These are phyloP conservation scores for Pica pica DNA, from an alignment of 2,113 vertebrate genomes.

Conservation along the genomic window DNA sequence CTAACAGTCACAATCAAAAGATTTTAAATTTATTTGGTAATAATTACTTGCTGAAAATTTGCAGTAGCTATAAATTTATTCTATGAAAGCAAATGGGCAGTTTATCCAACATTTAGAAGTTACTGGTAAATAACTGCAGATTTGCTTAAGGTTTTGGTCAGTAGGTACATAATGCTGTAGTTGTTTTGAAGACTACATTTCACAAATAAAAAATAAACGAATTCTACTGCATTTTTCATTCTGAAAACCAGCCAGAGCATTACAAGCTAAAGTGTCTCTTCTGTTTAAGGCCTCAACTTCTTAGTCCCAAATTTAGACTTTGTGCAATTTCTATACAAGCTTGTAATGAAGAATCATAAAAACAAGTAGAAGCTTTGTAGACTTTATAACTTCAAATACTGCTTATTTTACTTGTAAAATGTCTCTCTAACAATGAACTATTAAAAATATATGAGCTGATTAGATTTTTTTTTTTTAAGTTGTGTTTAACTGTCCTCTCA, in stretches of 20 bases:
- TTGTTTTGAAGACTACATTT: neutral
- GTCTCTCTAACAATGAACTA: neutral
- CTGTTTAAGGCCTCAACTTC: neutral
- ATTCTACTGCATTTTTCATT: neutral
- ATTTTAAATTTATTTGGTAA: neutral
- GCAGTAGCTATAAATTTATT: neutral
- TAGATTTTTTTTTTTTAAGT: neutral
- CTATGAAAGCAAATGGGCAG: neutral
- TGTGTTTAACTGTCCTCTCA: neutral
- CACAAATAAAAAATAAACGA: neutral
- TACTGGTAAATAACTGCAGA: neutral
- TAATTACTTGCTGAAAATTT: neutral
- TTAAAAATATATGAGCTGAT: neutral
- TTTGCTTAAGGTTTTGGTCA: neutral
- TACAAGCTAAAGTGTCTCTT: neutral
- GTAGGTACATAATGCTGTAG: neutral
- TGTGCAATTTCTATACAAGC: accelerated
- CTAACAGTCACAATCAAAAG: neutral
- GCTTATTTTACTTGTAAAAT: neutral
- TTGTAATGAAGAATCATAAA: neutral
- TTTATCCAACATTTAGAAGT: neutral
- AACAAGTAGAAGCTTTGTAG: neutral
- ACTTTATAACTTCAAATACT: neutral
- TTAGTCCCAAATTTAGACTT: neutral
- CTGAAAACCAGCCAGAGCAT: neutral